These are phyloP conservation scores for Eulithis testata DNA, from an alignment of 2,888 invertebrate genomes.

Conservation along the genomic window DNA sequence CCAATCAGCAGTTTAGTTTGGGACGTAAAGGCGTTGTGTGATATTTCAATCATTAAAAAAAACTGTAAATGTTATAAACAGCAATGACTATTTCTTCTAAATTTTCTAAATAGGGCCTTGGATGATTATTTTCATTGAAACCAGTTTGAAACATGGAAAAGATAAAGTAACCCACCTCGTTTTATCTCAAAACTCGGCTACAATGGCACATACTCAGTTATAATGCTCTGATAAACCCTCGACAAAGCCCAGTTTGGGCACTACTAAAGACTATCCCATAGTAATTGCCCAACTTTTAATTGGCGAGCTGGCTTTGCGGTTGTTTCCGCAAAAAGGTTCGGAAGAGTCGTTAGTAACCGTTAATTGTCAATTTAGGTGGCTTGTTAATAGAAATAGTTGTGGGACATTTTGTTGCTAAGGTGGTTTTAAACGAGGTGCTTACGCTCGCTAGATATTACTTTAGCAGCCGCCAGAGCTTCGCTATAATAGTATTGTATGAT, in stretches of 20 bases:
- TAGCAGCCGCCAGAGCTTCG: too few species aligned
- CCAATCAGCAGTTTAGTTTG: too few species aligned
- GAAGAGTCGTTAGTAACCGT: conserved; percentile 13
- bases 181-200: background rate
- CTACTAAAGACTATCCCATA: conserved; percentile 8
- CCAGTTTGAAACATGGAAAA: background rate
- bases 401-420: background rate
- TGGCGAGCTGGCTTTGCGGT: conserved; percentile 11
- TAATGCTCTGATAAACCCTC: background rate
- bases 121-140: too few species aligned
- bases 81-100: too few species aligned
- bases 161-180: background rate
- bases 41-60: too few species aligned
- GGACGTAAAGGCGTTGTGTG: too few species aligned
- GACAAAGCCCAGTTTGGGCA: background rate
- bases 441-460: too few species aligned
- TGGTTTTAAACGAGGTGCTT: too few species aligned
- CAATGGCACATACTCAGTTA: background rate
- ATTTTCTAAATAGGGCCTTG: background rate
- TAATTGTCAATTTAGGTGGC: conserved; percentile 18
- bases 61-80: too few species aligned
- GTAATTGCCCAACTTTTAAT: conserved; percentile 31
- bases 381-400: conserved; percentile 4
- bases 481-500: too few species aligned
- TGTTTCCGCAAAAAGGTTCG: conserved; percentile 5